Percentiles rank a stretch among this genome's conserved stretches.
Evolutionary conservation across 2,888 invertebrate genomes (phyloP).

Genomic region (Megamerina dolium): DNA sequence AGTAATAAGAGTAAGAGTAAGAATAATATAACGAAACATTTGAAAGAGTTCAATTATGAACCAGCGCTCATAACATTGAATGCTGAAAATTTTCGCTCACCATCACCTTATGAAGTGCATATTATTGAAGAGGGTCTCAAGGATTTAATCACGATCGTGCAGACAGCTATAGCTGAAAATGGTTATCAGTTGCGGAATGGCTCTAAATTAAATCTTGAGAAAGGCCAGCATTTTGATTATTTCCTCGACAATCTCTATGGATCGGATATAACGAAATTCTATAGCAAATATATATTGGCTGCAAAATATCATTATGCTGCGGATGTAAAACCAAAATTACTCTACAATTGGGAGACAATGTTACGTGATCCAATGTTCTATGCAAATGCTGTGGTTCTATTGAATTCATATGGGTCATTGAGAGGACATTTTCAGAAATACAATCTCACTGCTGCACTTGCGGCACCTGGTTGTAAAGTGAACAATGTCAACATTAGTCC

Average conservation of each 20-base stretch:
- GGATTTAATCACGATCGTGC: background rate
- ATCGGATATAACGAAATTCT: no score
- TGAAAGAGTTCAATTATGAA: background rate
- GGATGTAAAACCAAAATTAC: background rate
- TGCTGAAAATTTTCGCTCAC: no score
- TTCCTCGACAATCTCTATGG: no score
- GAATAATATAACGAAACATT: background rate
- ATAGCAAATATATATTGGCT: no score
- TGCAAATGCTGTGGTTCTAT: conserved; percentile 57
- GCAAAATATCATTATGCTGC: background rate
- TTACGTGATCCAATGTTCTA: conserved; percentile 66
- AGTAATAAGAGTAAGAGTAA: background rate
- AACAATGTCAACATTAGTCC: conserved; percentile 58
- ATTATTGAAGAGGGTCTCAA: no score
- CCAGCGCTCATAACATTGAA: background rate
- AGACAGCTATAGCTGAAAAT: background rate
- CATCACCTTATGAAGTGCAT: no score
- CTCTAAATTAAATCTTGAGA: conserved; percentile 12
- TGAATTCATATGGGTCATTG: conserved; percentile 54
- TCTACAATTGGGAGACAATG: conserved; percentile 59
- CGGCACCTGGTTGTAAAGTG: conserved; percentile 56
- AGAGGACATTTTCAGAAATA: conserved; percentile 56
- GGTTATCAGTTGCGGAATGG: conserved; percentile 13
- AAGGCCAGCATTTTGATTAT: conserved; percentile 11
- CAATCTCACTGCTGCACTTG: conserved; percentile 46